A percentile compares a stretch with the other conserved stretches of the same genome.
Evolutionary conservation across 2,888 invertebrate genomes (phyloP).

Genomic region (Blastobasis lacticolella): DNA sequence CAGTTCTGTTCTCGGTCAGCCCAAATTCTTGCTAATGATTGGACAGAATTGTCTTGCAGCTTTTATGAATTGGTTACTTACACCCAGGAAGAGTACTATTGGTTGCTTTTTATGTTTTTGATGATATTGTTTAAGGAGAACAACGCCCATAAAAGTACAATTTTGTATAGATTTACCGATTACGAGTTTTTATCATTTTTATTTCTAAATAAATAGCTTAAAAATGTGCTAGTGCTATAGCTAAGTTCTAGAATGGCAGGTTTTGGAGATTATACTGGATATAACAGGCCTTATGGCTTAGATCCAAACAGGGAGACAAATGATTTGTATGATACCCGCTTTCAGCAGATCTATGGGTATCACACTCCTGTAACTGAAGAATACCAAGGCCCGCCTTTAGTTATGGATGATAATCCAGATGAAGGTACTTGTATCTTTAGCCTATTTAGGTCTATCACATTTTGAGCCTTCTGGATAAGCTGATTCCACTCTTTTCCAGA

Average conservation of each 20-base stretch:
- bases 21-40: too few species aligned
- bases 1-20: too few species aligned
- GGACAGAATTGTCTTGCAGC: too few species aligned
- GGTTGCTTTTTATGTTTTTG: too few species aligned
- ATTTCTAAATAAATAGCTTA: not conserved
- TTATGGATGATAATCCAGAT: constrained; percentile 61
- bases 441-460: not conserved
- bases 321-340: constrained; percentile 64
- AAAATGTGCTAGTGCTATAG: constrained; percentile 12
- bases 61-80: too few species aligned
- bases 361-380: constrained; percentile 65
- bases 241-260: constrained; percentile 53
- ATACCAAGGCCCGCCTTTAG: constrained; percentile 63
- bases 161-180: too few species aligned
- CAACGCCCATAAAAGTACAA: too few species aligned
- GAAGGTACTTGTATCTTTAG: constrained; percentile 42
- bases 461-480: too few species aligned
- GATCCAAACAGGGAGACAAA: constrained; percentile 62
- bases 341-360: constrained; percentile 67
- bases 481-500: constrained; percentile 27
- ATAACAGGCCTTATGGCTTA: constrained; percentile 59
- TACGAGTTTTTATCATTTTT: constrained; percentile 5
- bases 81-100: too few species aligned
- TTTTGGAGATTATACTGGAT: constrained; percentile 58
- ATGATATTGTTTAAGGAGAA: too few species aligned